Conservation (phyloP, 92 coral and sea anemone species). For the Siderastrea radians region DNA sequence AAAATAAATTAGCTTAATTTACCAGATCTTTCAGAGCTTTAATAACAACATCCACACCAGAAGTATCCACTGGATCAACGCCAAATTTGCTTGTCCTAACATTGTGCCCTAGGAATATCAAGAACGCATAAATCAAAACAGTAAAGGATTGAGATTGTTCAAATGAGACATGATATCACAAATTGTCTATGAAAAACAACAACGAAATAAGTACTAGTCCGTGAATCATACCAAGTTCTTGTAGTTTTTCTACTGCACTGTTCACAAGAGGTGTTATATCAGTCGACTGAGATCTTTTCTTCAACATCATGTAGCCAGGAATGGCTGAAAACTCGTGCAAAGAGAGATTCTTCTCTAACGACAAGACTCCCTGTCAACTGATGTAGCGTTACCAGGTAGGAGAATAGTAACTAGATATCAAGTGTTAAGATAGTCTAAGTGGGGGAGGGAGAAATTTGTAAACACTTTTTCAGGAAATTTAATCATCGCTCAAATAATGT, state of each 20-base stretch:
- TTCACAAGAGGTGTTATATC: conserved; percentile 91
- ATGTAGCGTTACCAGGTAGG: conserved; percentile 22
- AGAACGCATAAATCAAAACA: not conserved
- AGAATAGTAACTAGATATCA: conserved; percentile 5
- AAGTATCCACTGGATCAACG: conserved; percentile 68
- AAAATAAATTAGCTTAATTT: not conserved
- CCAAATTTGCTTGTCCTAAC: conserved; percentile 24
- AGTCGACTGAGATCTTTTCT: conserved; percentile 81
- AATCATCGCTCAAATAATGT: not conserved
- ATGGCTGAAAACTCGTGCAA: not conserved
- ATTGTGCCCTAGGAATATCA: conserved; percentile 43
- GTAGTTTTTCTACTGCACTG: conserved; percentile 85
- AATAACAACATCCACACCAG: conserved; percentile 79
- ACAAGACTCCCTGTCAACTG: not conserved
- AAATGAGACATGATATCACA: not conserved
- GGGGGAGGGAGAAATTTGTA: conserved; percentile 7
- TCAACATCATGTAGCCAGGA: conserved; percentile 50
- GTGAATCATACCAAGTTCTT: conserved; percentile 75
- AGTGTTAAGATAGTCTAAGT: not conserved
- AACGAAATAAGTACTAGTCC: not conserved
- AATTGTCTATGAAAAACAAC: not conserved
- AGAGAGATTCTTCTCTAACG: not conserved
- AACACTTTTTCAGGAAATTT: not conserved
- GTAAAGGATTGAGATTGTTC: not conserved
- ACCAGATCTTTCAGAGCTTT: conserved; percentile 89